Conservation (phyloP, 2,888 invertebrate genomes). For the Lymantria dispar region DNA sequence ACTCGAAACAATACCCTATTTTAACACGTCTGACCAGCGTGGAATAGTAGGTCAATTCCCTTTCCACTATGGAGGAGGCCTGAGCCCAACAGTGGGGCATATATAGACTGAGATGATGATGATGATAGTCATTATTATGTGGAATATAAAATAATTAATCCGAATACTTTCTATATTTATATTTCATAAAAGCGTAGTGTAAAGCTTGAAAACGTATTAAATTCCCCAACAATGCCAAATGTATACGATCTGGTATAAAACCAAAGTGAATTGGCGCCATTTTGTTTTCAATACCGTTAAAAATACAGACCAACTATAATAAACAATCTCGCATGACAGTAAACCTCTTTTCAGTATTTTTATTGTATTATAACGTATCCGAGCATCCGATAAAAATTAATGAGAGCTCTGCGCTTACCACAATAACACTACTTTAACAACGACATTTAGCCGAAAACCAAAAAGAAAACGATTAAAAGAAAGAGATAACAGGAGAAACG, state of each 20-base stretch:
- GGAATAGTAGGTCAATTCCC: no score
- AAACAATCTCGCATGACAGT: neutral
- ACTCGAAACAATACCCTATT: no score
- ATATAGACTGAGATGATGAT: no score
- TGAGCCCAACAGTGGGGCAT: no score
- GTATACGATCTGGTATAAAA: neutral
- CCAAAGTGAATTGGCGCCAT: neutral
- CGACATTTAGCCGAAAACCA: neutral
- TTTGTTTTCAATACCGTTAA: neutral
- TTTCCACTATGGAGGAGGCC: no score
- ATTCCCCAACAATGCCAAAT: neutral
- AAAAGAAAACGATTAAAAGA: neutral
- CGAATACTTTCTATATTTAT: no score
- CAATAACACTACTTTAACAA: constrained; percentile 31
- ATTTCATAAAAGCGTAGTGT: no score
- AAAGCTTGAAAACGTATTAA: no score
- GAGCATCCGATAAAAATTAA: constrained; percentile 17
- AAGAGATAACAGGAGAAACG: neutral
- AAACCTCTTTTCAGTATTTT: neutral
- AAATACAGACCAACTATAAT: neutral
- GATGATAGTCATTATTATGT: no score
- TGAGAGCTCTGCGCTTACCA: constrained; percentile 10
- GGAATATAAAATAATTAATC: no score
- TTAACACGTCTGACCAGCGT: no score
- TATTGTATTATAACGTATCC: neutral